These are phyloP conservation scores for Cheilosia scutellata DNA, from an alignment of 2,888 invertebrate genomes.

Conservation along the genomic window DNA sequence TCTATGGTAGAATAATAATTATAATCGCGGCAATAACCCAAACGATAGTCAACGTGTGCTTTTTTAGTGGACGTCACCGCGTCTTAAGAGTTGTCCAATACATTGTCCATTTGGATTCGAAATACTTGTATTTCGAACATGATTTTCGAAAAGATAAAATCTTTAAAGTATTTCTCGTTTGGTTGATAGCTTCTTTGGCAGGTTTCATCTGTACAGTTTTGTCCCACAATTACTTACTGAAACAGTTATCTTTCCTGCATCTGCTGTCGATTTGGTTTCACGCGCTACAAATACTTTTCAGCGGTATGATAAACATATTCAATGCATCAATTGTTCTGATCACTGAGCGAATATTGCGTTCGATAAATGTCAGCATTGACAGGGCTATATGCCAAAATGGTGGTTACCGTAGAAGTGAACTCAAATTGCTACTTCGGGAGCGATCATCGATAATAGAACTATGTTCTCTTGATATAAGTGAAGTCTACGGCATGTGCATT, in stretches of 20 bases:
- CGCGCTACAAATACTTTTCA: too few relatives aligned
- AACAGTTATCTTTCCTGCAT: too few relatives aligned
- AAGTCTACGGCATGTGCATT: conserved; percentile 12
- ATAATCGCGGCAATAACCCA: not conserved
- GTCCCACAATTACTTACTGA: too few relatives aligned
- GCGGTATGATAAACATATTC: too few relatives aligned
- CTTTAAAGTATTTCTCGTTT: not conserved
- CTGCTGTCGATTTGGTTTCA: too few relatives aligned
- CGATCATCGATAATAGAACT: conserved; percentile 8
- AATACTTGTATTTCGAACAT: not conserved
- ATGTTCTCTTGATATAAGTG: not conserved
- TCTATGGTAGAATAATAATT: not conserved
- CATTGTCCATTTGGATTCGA: not conserved
- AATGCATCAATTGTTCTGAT: too few relatives aligned
- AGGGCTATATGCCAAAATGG: not conserved
- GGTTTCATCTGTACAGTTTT: not conserved
- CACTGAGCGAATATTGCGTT: too few relatives aligned
- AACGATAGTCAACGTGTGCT: not conserved
- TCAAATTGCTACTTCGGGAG: not conserved
- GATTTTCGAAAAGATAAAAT: not conserved
- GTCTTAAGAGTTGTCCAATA: not conserved
- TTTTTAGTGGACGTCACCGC: not conserved
- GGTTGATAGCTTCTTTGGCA: not conserved
- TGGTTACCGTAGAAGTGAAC: not conserved
- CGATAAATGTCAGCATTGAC: too few relatives aligned